Evolutionary conservation across 2,797 vertebrate species (phyloP), one percentile per base, ranked within the genome.

Genomic region (Lithobates sylvaticus): DNA sequence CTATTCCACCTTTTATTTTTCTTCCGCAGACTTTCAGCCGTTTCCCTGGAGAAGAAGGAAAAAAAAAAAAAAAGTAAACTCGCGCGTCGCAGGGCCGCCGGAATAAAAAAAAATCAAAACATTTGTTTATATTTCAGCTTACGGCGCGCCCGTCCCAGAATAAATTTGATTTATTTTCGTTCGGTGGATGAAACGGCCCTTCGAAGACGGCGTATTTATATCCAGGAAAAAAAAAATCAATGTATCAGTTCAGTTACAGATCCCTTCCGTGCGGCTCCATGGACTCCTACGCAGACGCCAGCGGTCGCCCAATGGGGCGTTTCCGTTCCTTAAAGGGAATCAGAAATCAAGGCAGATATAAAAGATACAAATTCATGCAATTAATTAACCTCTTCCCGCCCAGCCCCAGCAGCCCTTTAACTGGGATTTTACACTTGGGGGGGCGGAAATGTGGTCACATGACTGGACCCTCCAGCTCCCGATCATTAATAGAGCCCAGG

Each of bases 101-200:
- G 23, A 58, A 84, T 61, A 27, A 32, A 32, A 32, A 32, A 32
- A 32, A 1, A 72, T 84, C n/a, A 29, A 78, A 76, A 78, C 83
- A 34, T 84, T 78, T 84, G 42, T 64, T 84, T 78, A 64, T 26
- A 36, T 26, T 26, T 81, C 79, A 61, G 69, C 58, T 71, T 76
- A 3, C 16, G 72, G 65, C 47, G 69, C 26, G 32, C 72, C 29
- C n/a, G 6, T 29, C 34, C 39, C 50, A 21, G 34, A 32, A 65
- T 9, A n/a, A 27, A 72, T 71, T 58, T 39, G 32, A 81, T 72
- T 50, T 61, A 26, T 67, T 27, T 32, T 10, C 3, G 3, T 26
- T 23, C 26, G 39, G 32, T 21, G 68, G 23, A 72, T 34, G 67
- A 71, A 81, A 81, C 50, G 16, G 42, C 16, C 29, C 34, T 58